Evolutionary conservation across 1,140 invertebrate genomes (phyloP), one percentile per base, ranked within the genome.

Genomic region (Bombus confusus): DNA sequence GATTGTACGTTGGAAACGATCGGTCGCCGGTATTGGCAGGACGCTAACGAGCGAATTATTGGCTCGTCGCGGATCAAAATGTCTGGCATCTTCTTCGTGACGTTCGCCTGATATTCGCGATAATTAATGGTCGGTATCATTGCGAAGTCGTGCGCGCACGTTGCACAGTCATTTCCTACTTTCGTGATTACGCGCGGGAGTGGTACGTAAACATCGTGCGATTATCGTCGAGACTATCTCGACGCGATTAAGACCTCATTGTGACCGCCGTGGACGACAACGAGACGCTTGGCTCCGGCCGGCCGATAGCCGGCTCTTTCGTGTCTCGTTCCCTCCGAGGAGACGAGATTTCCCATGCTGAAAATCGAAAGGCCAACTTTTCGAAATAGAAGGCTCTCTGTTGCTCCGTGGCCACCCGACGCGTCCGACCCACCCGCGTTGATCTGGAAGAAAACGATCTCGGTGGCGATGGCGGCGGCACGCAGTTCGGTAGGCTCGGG

Each of bases 111-210:
- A 85, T 85, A 66, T 66, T 57, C 69, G 79, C 68, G 87, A 86
- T 90, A 90, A 90, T 90, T 90, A 90, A 90, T 87, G 88, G 71
- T 71, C 59, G 62, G 83, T 86, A 77, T 87, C 75, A 89, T 87
- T 81, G 86, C 75, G 64, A 77, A 73, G 81, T 84, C 62, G 87
- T 74, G 87, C 80, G 87, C 80, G 47, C 66, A 57, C 80, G 68
- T 90, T 83, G 91, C 91, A 85, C 1, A 80, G 91, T 93, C 92
- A 93, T 90, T 93, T 93, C 92, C 92, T 92, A 92, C 86, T 93
- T 90, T 91, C 77, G 80, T 79, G 86, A 91, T 92, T 86, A 88
- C 72, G 72, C 82, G 86, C 87, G 88, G 83, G 83, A 87, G 83
- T 80, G 85, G 81, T 78, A 85, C 73, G 59, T 83, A 80, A 84